Conservation (phyloP, 1,140 invertebrate genomes). For the Drosophila elegans region DNA sequence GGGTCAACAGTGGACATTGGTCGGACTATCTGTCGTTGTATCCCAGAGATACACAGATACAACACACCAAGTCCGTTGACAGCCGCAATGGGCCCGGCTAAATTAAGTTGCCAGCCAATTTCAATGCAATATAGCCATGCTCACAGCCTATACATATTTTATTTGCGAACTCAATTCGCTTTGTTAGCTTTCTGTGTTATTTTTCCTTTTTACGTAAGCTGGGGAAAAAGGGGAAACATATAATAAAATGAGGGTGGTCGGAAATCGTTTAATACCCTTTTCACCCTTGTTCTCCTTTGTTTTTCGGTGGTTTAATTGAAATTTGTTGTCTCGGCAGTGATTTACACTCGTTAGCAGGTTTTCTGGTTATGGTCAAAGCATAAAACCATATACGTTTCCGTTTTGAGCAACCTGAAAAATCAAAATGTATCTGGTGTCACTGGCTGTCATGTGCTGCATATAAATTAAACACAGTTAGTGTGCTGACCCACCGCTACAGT, state of each 20-base stretch:
- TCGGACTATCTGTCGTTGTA: conserved; percentile 7
- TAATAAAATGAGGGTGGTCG: conserved; percentile 29
- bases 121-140: conserved; percentile 8
- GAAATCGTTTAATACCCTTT: conserved; percentile 6
- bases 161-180: conserved; percentile 42
- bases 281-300: conserved; percentile 15
- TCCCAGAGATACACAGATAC: conserved; percentile 29
- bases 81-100: conserved; percentile 33
- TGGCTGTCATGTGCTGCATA: conserved; percentile 52
- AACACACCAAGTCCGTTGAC: conserved; percentile 14
- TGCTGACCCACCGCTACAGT: conserved; percentile 38
- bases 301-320: conserved; percentile 38
- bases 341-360: conserved; percentile 39
- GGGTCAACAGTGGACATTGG: conserved; percentile 57
- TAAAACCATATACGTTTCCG: conserved; percentile 73
- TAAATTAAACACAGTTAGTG: conserved; percentile 54
- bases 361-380: conserved; percentile 44
- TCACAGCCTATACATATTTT: conserved; percentile 28
- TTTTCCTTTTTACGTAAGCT: conserved; percentile 5
- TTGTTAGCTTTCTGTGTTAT: conserved; percentile 35
- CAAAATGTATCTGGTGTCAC: conserved; percentile 40
- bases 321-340: conserved; percentile 35
- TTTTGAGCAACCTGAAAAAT: conserved; percentile 58
- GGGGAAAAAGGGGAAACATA: conserved; percentile 12
- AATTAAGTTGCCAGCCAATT: conserved; percentile 46